A percentile compares a stretch with the other conserved stretches of the same genome.
phyloP scores from a whole-genome alignment of 2,797 vertebrate genomes.

The Petrocephalus sullivani region DNA sequence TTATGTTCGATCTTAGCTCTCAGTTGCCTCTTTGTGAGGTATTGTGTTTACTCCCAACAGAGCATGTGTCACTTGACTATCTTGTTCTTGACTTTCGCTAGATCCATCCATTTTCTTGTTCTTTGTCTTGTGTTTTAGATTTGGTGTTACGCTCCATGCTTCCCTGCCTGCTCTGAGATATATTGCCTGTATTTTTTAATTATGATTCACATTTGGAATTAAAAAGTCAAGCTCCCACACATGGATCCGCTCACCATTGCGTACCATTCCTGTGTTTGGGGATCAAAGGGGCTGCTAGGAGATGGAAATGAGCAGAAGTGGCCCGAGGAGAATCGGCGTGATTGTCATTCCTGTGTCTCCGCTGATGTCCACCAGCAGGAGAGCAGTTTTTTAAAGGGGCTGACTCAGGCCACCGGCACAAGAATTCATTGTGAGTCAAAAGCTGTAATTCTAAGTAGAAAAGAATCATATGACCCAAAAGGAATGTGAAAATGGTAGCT shows the following conservation, averaged over 20 bases:
- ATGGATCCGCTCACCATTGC: background rate
- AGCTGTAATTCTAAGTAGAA: background rate
- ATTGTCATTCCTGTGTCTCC: slow-evolving; percentile 30
- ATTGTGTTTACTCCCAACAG: background rate
- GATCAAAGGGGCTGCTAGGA: slow-evolving; percentile 50
- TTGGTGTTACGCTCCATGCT: background rate
- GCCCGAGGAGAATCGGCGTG: slow-evolving; percentile 30
- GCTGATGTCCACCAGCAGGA: background rate
- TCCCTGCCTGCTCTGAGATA: background rate
- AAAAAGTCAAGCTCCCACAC: background rate
- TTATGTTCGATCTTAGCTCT: background rate
- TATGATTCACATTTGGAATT: background rate
- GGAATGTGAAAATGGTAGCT: background rate
- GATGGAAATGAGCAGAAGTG: slow-evolving; percentile 30
- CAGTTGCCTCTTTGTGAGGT: background rate
- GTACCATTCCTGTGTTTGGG: slow-evolving; percentile 36
- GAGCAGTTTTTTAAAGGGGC: background rate
- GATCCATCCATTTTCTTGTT: background rate
- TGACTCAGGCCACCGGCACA: slow-evolving; percentile 15
- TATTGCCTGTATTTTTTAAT: background rate
- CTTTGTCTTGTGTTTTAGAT: background rate
- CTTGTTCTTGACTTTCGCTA: background rate
- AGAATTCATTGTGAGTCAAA: background rate
- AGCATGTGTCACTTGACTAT: background rate
- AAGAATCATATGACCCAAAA: background rate